phyloP scores from a whole-genome alignment of 2,888 invertebrate genomes.

The Pinctada fucata region DNA sequence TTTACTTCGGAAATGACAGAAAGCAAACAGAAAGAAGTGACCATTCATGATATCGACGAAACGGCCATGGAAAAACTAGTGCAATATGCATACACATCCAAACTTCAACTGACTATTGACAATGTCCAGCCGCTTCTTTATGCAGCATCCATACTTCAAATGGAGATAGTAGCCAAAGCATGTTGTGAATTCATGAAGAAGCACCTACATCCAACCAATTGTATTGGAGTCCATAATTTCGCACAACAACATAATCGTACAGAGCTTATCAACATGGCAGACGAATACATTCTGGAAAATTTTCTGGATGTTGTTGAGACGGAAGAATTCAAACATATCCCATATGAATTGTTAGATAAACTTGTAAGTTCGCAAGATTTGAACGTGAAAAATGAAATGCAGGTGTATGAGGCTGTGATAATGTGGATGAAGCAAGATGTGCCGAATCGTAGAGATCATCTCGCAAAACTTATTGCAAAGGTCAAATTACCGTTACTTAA shows the following conservation, averaged over 20 bases:
- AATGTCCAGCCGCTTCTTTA: conserved; percentile 78
- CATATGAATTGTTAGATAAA: conserved; percentile 64
- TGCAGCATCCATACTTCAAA: conserved; percentile 78
- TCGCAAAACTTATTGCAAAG: conserved; percentile 70
- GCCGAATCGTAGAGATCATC: conserved; percentile 62
- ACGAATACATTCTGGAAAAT: conserved; percentile 72
- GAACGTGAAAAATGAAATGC: conserved; percentile 68
- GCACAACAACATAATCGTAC: conserved; percentile 77
- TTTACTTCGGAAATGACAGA: conserved; percentile 77
- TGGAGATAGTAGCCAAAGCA: conserved; percentile 77
- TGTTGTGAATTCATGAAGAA: conserved; percentile 78
- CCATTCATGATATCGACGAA: conserved; percentile 75
- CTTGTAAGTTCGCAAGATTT: conserved; percentile 71
- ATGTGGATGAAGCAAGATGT: conserved; percentile 76
- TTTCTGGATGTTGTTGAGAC: conserved; percentile 70
- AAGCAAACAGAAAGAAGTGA: conserved; percentile 65
- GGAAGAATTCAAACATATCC: conserved; percentile 72
- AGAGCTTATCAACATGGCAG: conserved; percentile 71
- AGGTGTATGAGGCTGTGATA: conserved; percentile 77
- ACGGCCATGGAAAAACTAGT: conserved; percentile 74
- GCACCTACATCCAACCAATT: conserved; percentile 77
- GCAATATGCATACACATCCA: conserved; percentile 78
- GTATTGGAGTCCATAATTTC: conserved; percentile 77
- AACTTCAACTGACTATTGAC: conserved; percentile 74
- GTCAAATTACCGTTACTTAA: conserved; percentile 76